Evolutionary conservation across 2,113 vertebrate genomes (phyloP).

Genomic region (Pipra filicauda): DNA sequence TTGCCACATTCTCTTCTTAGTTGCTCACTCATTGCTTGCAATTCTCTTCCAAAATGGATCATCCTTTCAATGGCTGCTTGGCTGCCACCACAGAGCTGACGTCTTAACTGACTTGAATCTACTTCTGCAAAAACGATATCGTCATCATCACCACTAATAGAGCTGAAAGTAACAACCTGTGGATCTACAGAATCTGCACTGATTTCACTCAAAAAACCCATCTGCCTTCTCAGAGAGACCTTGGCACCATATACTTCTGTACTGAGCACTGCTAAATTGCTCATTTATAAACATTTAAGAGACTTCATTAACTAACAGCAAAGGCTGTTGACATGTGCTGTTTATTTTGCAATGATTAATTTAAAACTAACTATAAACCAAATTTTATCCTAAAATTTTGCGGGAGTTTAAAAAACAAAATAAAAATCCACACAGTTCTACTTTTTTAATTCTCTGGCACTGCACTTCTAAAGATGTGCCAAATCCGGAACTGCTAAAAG

Average conservation of each 20-base stretch:
- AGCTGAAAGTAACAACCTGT: accelerated
- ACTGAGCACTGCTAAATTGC: accelerated
- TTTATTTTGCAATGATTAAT: background rate
- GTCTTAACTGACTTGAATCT: slow-evolving; percentile 89
- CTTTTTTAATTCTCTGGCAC: background rate
- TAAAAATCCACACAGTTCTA: background rate
- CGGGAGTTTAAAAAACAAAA: background rate
- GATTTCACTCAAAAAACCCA: background rate
- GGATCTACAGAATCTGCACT: background rate
- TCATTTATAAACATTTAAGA: background rate
- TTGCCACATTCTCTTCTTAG: slow-evolving; percentile 95
- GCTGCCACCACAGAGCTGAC: slow-evolving; percentile 95
- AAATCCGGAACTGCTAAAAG: background rate
- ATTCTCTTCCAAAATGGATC: slow-evolving; percentile 97
- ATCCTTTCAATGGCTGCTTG: slow-evolving; percentile 97
- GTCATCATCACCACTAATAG: background rate
- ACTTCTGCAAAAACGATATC: slow-evolving; percentile 80
- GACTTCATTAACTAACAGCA: accelerated
- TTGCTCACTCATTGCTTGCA: slow-evolving; percentile 98
- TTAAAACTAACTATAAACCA: background rate
- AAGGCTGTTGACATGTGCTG: background rate
- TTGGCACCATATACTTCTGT: accelerated
- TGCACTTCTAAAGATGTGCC: background rate
- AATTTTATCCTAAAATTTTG: background rate
- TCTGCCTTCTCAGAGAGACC: background rate